phyloP scores from a whole-genome alignment of 1,140 invertebrate species.

The Lethocerus indicus region DNA sequence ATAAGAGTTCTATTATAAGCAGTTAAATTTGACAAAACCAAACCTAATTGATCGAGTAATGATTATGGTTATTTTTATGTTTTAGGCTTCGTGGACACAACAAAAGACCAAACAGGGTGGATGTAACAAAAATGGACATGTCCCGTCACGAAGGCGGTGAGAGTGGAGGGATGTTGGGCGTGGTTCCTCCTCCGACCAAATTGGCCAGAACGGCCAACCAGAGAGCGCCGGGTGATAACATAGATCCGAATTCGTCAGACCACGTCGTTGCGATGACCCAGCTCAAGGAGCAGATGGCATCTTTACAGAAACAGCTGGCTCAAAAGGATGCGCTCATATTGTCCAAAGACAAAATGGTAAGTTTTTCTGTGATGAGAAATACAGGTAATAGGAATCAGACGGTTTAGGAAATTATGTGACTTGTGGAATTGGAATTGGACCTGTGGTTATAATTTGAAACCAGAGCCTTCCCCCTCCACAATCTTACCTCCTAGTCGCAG shows the following conservation, averaged over 20 bases:
- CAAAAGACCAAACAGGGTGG: constrained; percentile 22
- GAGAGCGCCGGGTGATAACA: constrained; percentile 22
- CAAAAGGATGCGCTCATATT: constrained; percentile 74
- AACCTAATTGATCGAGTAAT: no score
- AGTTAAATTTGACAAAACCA: no score
- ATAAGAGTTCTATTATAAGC: no score
- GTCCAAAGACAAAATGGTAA: constrained; percentile 79
- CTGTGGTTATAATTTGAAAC: no score
- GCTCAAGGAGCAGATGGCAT: constrained; percentile 83
- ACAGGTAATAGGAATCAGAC: no score
- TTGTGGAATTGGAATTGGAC: no score
- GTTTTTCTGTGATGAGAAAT: constrained; percentile 15
- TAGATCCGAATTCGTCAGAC: constrained; percentile 78
- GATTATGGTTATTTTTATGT: no score
- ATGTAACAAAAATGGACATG: constrained; percentile 42
- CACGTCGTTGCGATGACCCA: constrained; percentile 88
- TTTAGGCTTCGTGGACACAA: constrained; percentile 15
- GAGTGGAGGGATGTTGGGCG: neutral
- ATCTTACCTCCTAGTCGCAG: no score
- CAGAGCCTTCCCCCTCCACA: no score
- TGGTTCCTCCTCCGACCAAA: constrained; percentile 11
- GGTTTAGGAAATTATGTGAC: no score
- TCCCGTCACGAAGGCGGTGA: no score
- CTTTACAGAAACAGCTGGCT: constrained; percentile 72
- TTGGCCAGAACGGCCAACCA: constrained; percentile 15